Base-by-base conservation (phyloP, 1,140 invertebrate genomes). In the Pogonomyrmex californicus region DNA sequence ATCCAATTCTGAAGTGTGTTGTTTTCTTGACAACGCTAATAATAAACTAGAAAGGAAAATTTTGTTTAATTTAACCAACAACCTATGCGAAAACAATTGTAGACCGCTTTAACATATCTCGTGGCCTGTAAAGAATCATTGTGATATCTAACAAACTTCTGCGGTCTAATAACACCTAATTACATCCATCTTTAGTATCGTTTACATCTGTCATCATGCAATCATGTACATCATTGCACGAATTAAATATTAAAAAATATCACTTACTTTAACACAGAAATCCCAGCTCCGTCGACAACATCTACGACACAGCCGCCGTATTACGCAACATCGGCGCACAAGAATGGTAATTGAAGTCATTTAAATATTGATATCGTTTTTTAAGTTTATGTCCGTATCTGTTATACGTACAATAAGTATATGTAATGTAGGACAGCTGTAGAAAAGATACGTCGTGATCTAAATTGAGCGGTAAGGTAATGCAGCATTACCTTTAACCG, bases 231-330 rank as follows among this genome's bases (percentile, higher is more conserved):
- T 76, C 38, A 2, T 44, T 38, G 14, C 30, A 10, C 33, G 36
- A 56, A 58, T n/a, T 47, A 14, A 33, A 41, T 54, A 33, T 44
- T 73, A 36, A 83, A 58, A 17, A 23, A 54, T 30, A 56, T 4
- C 44, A 49, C 62, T 65, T 38, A 58, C 17, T 87, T 89, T 91
- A 87, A 94, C 92, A 71, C 95, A 97, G 97, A 97, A 96, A 97
- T 97, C 92, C 96, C 97, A 54, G 96, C 97, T n/a, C 97, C 97
- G 33, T 97, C 97, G 10, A 97, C 97, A 4, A 96, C 96, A 4
- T 96, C 96, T 51, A 96, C 96, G 38, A 97, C 96, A 2, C 95
- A 95, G 30, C 88, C 95, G 41, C 95, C 96, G 14, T 95, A 95
- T 89, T 95, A 94, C 62, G 93, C 92, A 17, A 94, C 94, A 3